Evolutionary conservation across 2,888 invertebrate genomes (phyloP), one percentile per base, ranked within the genome.

Genomic region (Azorinus chamasolen): DNA sequence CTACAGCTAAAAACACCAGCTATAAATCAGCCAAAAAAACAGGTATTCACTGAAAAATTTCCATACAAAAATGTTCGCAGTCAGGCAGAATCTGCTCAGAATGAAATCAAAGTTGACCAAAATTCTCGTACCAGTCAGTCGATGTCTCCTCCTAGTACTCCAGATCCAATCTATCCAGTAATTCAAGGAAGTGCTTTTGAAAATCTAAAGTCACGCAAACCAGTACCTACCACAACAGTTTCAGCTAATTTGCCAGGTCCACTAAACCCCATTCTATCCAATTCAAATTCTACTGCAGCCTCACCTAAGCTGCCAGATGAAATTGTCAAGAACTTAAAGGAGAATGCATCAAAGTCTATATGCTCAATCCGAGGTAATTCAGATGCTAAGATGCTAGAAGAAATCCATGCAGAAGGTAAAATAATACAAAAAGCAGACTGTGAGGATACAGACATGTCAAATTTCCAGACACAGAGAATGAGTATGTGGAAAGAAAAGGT

Each of bases 381-480:
- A 20, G 55, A 64, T 45, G 20, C 18, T 20, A 43, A 54, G 18
- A 32, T 20, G 2, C 39, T 62, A 2, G 43, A 55, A 25, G 39
- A 46, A n/a, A 62, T 70, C 18, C 37, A 53, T 50, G 70, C 62
- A 24, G 54, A 46, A 25, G 70, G 70, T 14, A 70, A 70, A 48
- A 41, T 54, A 39, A 39, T 70, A 10, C 32, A 50, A 27, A 37
- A 22, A 16, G n/a, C 37, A n/a, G 27, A 43, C 20, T 41, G 14
- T 14, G 16, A 14, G 2, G 25, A 53, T 6, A 32, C 41, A n/a
- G 48, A 55, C 25, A 37, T 22, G 10, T 64, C 69, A 8, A 59
- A 70, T 12, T 75, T 75, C 45, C 53, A 69, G 53, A 55, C 39
- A 32, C 61, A 75, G 37, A 43, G 75, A 39, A 50, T 75, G 2